phyloP scores from a whole-genome alignment of 2,888 invertebrate genomes.

The Griposia aprilina region DNA sequence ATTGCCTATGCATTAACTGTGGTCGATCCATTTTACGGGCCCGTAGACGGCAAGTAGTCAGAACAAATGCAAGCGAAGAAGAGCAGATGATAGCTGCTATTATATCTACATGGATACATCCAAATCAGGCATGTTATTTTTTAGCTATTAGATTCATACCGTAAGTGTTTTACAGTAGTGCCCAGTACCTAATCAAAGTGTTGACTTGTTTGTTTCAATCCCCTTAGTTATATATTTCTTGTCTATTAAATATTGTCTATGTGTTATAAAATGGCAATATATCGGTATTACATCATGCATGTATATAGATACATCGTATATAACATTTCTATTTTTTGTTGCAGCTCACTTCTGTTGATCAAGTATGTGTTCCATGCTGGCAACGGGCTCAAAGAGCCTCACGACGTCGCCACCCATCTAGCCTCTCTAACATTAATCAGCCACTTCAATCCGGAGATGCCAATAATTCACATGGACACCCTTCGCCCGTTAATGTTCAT shows the following conservation, averaged over 20 bases:
- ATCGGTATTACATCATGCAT: too few species aligned
- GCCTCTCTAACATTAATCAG: not conserved
- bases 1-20: not conserved
- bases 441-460: conserved; percentile 2
- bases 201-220: too few species aligned
- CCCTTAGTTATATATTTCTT: too few species aligned
- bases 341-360: conserved; percentile 3
- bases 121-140: not conserved
- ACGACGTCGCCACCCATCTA: not conserved
- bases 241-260: not conserved
- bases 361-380: conserved; percentile 18
- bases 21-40: not conserved
- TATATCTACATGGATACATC: not conserved
- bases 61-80: not conserved
- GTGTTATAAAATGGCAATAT: not conserved
- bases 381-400: conserved; percentile 3
- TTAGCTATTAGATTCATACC: not conserved
- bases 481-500: too few species aligned
- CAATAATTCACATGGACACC: not conserved
- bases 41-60: not conserved
- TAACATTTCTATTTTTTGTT: conserved; percentile 4
- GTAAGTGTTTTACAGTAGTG: not conserved
- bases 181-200: not conserved
- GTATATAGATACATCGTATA: not conserved
- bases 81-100: not conserved